Conservation (phyloP, 2,888 invertebrate species). For the Syritta pipiens region DNA sequence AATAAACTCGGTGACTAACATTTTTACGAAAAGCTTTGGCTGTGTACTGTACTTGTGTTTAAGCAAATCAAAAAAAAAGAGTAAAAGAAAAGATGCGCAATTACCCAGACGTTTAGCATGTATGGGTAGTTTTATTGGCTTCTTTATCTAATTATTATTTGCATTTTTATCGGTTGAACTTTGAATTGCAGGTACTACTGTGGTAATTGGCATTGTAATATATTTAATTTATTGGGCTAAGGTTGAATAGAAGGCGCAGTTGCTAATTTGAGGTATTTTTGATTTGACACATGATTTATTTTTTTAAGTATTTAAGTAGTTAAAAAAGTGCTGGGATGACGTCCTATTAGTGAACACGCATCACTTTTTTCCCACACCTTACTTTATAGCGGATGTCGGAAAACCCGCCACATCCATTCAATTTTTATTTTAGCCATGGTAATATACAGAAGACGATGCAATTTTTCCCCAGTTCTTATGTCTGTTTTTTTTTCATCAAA, state of each 20-base stretch:
- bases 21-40: not conserved
- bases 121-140: not conserved
- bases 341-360: no score
- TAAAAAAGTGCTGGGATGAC: no score
- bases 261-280: not conserved
- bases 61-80: not conserved
- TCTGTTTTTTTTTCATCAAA: no score
- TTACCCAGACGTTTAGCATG: not conserved
- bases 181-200: conserved; percentile 2
- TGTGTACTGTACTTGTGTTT: no score
- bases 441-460: no score
- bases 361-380: no score
- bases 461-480: no score
- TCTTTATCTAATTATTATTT: conserved; percentile 6
- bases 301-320: no score
- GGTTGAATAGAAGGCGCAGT: not conserved
- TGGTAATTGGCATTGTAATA: conserved; percentile 11
- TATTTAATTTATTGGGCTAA: conserved; percentile 4
- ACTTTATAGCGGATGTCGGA: no score
- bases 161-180: conserved; percentile 11
- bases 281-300: no score
- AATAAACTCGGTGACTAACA: not conserved
- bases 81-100: not conserved
- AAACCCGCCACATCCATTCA: no score
- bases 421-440: no score